A percentile compares a stretch with the other conserved stretches of the same genome.
These are phyloP conservation scores for Sceloporus undulatus DNA, from an alignment of 2,113 vertebrate species.

Conservation along the genomic window DNA sequence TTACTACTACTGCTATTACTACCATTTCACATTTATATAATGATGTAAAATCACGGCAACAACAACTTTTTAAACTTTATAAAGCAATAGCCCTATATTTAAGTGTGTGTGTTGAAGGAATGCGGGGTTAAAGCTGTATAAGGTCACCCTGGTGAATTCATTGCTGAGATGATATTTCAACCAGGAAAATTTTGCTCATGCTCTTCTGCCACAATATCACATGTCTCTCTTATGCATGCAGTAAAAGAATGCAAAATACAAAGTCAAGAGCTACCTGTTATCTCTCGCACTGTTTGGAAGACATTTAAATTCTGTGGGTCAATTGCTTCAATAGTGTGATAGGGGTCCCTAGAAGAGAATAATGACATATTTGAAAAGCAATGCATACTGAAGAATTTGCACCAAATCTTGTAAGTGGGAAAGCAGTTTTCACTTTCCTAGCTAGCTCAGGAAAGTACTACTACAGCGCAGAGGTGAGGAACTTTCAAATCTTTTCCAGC, in stretches of 20 bases:
- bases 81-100: background rate
- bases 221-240: background rate
- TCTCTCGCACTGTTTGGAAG: conserved; percentile 95
- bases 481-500: too few relatives aligned
- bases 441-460: background rate
- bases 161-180: background rate
- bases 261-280: conserved; percentile 87
- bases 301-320: conserved; percentile 93
- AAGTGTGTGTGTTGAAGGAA: background rate
- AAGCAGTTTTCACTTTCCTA: background rate
- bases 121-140: background rate
- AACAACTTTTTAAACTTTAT: background rate
- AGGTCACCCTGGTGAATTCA: background rate
- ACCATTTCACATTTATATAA: background rate
- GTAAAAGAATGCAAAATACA: background rate
- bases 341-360: conserved; percentile 87
- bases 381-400: background rate
- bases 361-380: background rate
- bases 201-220: background rate
- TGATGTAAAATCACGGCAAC: background rate
- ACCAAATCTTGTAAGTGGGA: background rate
- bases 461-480: background rate
- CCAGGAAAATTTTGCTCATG: background rate
- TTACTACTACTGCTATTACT: background rate
- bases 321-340: conserved; percentile 92